A percentile compares a stretch with the other conserved stretches of the same genome.
Evolutionary conservation across 1,140 invertebrate genomes (phyloP).

Genomic region (Drosophila teissieri): DNA sequence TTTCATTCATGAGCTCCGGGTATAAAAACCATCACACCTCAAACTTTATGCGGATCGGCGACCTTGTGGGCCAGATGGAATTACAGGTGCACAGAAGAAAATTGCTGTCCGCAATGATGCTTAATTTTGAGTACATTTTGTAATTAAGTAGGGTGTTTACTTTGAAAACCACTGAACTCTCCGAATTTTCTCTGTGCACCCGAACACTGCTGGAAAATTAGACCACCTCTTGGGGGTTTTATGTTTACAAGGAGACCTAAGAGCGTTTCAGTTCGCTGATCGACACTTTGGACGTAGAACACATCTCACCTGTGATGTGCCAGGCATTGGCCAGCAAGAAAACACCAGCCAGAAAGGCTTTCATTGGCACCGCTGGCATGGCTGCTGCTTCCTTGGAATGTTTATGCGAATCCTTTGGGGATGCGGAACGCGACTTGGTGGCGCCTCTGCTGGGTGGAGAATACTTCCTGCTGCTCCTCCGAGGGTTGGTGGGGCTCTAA

Average conservation of each 20-base stretch:
- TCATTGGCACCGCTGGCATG: slow-evolving; percentile 58
- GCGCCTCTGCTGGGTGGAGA: slow-evolving; percentile 53
- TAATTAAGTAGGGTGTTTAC: too few species aligned
- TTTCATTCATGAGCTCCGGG: slow-evolving; percentile 59
- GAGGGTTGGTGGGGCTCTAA: slow-evolving; percentile 1
- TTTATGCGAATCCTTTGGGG: slow-evolving; percentile 44
- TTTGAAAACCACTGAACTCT: too few species aligned
- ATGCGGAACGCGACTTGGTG: slow-evolving; percentile 56
- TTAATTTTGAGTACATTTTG: too few species aligned
- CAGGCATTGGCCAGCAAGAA: slow-evolving; percentile 66
- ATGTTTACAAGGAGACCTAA: slow-evolving; percentile 2
- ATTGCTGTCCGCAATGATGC: neutral
- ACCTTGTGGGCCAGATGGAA: slow-evolving; percentile 65
- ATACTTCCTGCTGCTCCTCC: slow-evolving; percentile 59
- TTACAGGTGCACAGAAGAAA: slow-evolving; percentile 55
- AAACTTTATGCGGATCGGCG: slow-evolving; percentile 24
- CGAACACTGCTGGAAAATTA: slow-evolving; percentile 3
- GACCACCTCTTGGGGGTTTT: slow-evolving; percentile 1
- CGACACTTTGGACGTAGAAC: slow-evolving; percentile 17
- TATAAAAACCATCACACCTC: slow-evolving; percentile 21
- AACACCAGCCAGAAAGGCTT: slow-evolving; percentile 59
- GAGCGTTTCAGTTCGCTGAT: slow-evolving; percentile 23
- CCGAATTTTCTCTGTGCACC: neutral
- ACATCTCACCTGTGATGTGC: slow-evolving; percentile 66
- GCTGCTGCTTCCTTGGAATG: slow-evolving; percentile 41